Conservation (phyloP, 2,888 invertebrate species). For the Euzetes globulus region DNA sequence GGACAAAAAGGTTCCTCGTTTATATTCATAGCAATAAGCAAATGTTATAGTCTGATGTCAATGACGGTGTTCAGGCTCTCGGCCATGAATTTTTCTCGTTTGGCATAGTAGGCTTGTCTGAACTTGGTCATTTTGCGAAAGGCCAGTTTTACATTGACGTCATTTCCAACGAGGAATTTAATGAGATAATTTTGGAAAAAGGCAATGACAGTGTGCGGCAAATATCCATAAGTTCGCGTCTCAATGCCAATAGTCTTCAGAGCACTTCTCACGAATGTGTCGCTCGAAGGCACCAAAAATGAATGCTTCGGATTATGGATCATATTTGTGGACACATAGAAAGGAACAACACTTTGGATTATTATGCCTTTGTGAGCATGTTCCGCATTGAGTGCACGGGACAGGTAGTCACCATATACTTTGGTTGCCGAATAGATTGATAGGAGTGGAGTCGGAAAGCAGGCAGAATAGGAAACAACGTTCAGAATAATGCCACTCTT, state of each 20-base stretch:
- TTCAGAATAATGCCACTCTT: slow-evolving; percentile 77
- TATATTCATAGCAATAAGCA: too few relatives aligned
- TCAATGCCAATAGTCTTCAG: slow-evolving; percentile 46
- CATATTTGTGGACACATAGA: slow-evolving; percentile 50
- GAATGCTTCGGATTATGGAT: slow-evolving; percentile 43
- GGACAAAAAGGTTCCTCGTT: too few relatives aligned
- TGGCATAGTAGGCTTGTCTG: slow-evolving; percentile 4
- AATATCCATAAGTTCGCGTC: slow-evolving; percentile 46
- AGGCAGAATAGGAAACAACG: slow-evolving; percentile 77
- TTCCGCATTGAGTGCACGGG: slow-evolving; percentile 47
- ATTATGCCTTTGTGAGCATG: slow-evolving; percentile 46
- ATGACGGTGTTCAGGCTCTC: not conserved
- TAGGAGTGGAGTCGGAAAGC: slow-evolving; percentile 77
- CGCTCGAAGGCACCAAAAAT: slow-evolving; percentile 46
- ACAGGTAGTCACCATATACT: slow-evolving; percentile 50
- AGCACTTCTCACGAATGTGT: slow-evolving; percentile 45
- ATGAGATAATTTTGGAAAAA: slow-evolving; percentile 26
- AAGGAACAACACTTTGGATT: slow-evolving; percentile 46
- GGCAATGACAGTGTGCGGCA: slow-evolving; percentile 44
- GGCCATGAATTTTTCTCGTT: not conserved
- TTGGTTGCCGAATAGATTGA: slow-evolving; percentile 83
- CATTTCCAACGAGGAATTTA: slow-evolving; percentile 30
- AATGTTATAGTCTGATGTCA: not conserved
- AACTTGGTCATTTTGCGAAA: slow-evolving; percentile 19
- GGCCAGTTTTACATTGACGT: slow-evolving; percentile 28